Conservation (phyloP, 1,140 invertebrate genomes). For the Stegodyphus dumicola region DNA sequence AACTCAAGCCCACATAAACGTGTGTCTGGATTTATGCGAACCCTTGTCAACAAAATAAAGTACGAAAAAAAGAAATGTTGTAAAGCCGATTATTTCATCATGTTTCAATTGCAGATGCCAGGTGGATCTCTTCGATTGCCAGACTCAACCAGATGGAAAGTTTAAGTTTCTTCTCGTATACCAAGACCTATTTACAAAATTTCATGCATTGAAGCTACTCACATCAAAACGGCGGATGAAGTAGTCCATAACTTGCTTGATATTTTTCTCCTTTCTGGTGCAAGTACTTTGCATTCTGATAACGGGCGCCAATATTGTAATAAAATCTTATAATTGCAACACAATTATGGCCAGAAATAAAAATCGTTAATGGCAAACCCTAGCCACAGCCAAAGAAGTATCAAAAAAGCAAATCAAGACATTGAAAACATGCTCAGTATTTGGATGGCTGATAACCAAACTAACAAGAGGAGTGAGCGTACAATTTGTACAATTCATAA, state of each 20-base stretch:
- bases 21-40: constrained; percentile 49
- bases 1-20: constrained; percentile 18
- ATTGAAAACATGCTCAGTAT: constrained; percentile 53
- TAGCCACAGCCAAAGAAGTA: constrained; percentile 54
- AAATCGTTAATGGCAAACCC: constrained; percentile 66
- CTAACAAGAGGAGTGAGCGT: constrained; percentile 45
- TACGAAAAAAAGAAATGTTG: constrained; percentile 14
- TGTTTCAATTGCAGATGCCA: constrained; percentile 65
- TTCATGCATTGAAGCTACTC: constrained; percentile 67
- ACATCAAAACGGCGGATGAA: constrained; percentile 67
- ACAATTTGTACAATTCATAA: constrained; percentile 59
- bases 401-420: constrained; percentile 61
- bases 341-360: constrained; percentile 67
- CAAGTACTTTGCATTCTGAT: constrained; percentile 67
- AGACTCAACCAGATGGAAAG: constrained; percentile 67
- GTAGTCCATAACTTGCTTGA: constrained; percentile 67
- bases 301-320: constrained; percentile 67
- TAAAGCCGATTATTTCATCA: constrained; percentile 20
- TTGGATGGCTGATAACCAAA: constrained; percentile 52
- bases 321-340: constrained; percentile 56
- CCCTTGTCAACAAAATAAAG: constrained; percentile 24
- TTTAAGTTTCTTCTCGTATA: constrained; percentile 70
- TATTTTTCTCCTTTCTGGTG: constrained; percentile 68
- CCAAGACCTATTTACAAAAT: constrained; percentile 71
- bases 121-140: constrained; percentile 71